Base-by-base conservation (phyloP, 2,113 vertebrate genomes). In the Salvator merianae region DNA sequence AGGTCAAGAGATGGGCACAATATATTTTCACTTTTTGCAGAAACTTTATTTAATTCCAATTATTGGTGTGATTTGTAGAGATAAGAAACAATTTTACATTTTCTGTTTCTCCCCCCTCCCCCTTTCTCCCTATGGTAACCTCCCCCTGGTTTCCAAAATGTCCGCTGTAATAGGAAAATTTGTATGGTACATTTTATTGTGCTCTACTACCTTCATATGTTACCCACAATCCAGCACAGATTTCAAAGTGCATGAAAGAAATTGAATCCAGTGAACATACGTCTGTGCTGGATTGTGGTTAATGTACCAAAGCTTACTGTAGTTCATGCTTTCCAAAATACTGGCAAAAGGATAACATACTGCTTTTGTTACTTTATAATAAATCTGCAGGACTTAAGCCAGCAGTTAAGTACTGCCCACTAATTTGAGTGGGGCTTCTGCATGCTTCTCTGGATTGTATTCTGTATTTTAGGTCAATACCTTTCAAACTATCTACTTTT, bases 241-340 rank as follows among this genome's bases (percentile, higher is more conserved):
- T 82, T 88, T 28, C 80, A 55, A 75, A 72, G 10, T 8, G 1
- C 47, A 81, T 83, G 55, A 66, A 66, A 66, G 65, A 83, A 83
- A 65, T 26, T 36, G 22, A 53, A 47, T 50, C 66, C 38, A 66
- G 71, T 75, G 32, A 28, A 1, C 47, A 18, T 70, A 32, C 47
- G 50, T 18, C 47, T 81, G 47, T 53, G 50, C 28, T 82, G 26
- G 53, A 22, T 72, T 62, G 53, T n/a, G 71, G 36, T 40, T 76
- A 32, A 55, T 76, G 50, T 76, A 76, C 53, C 20, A 36, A 24
- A 63, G 38, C 36, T 62, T 59, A 74, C 53, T 47, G 32, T 22
- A 62, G 53, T 59, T 22, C 34, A 34, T 74, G 30, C 6, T 40
- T 75, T 75, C 10, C 28, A 74, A 47, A 40, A 63, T 10, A 30